Conservation (phyloP, 1,140 invertebrate species). For the Drosophila biarmipes region DNA sequence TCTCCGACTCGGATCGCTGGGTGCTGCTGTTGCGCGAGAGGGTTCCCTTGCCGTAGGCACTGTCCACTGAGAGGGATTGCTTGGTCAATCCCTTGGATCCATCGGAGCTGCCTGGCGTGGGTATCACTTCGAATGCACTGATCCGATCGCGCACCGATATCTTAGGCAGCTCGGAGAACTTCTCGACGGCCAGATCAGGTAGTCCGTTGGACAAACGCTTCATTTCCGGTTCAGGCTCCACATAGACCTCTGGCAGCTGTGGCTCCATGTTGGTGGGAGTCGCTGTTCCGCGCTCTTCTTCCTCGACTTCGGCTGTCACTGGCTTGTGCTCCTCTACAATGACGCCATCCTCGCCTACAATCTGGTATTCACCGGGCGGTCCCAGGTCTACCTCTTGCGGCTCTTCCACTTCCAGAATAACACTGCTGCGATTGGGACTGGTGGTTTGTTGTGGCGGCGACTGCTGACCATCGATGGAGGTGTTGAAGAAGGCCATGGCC, state of each 20-base stretch:
- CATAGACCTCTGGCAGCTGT: constrained; percentile 62
- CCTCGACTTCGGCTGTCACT: constrained; percentile 24
- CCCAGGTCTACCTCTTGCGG: constrained; percentile 43
- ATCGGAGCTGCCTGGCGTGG: not conserved
- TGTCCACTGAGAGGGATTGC: constrained; percentile 76
- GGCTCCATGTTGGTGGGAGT: constrained; percentile 61
- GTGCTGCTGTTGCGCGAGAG: constrained; percentile 79
- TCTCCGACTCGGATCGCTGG: constrained; percentile 85
- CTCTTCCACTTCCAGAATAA: constrained; percentile 48
- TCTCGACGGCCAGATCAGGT: constrained; percentile 66
- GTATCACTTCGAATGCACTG: constrained; percentile 72
- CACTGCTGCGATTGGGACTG: constrained; percentile 44
- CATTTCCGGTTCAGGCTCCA: constrained; percentile 40
- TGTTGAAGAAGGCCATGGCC: constrained; percentile 81
- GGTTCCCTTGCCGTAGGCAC: constrained; percentile 68
- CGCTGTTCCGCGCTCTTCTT: constrained; percentile 50
- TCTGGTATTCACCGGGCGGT: constrained; percentile 55
- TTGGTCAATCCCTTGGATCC: constrained; percentile 40
- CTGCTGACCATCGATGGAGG: constrained; percentile 77
- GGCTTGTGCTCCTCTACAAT: constrained; percentile 45
- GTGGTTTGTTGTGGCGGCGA: constrained; percentile 38
- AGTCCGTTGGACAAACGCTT: constrained; percentile 64
- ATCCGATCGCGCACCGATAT: constrained; percentile 82
- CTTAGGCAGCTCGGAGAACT: constrained; percentile 66
- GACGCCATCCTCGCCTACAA: constrained; percentile 53